These are phyloP conservation scores for Dryocosmus kuriphilus DNA, from an alignment of 2,888 invertebrate species.

Conservation along the genomic window DNA sequence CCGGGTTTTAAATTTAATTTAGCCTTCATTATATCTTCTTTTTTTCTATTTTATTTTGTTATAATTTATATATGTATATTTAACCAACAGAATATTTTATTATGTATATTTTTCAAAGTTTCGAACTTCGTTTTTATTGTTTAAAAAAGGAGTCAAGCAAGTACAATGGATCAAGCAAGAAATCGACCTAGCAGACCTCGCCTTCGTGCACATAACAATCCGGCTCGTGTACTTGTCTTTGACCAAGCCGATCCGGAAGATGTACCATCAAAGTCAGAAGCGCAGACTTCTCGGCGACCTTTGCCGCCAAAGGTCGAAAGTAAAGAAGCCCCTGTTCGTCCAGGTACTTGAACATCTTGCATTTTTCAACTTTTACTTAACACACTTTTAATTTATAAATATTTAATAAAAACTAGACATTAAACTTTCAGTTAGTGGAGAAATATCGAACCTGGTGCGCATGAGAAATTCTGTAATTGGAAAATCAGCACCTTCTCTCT, in stretches of 20 bases:
- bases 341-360: constrained; percentile 60
- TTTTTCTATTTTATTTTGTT: too few relatives aligned
- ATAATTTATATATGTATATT: too few relatives aligned
- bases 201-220: constrained; percentile 78
- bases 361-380: not conserved
- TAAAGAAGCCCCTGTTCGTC: constrained; percentile 73
- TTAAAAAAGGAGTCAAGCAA: constrained; percentile 39
- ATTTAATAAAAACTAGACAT: not conserved
- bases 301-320: constrained; percentile 67
- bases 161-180: constrained; percentile 72
- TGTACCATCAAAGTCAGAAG: constrained; percentile 63
- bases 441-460: constrained; percentile 88
- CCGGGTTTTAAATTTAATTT: too few relatives aligned
- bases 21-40: too few relatives aligned
- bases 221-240: constrained; percentile 87
- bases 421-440: constrained; percentile 73
- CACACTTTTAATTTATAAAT: not conserved
- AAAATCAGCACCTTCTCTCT: constrained; percentile 96
- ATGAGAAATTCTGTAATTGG: constrained; percentile 94
- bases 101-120: too few relatives aligned
- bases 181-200: constrained; percentile 75
- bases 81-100: too few relatives aligned
- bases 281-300: constrained; percentile 61
- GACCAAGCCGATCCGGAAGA: constrained; percentile 85
- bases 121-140: not conserved